Conservation (phyloP, 2,888 invertebrate species). For the Oxyteleia sp. region DNA sequence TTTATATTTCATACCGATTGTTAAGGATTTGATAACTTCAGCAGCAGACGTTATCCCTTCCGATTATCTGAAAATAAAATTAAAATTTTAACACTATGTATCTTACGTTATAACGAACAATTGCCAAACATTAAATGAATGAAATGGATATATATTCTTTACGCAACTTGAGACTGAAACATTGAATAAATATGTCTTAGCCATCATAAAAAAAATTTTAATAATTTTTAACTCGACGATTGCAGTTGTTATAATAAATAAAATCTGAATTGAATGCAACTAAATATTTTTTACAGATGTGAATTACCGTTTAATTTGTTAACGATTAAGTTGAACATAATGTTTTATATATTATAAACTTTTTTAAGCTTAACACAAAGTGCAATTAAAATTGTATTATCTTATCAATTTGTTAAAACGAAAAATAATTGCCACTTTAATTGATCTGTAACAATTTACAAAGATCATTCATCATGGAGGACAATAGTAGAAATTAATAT, state of each 20-base stretch:
- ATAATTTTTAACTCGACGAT: not conserved
- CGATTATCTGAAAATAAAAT: conserved; percentile 33
- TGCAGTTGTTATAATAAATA: too few species aligned
- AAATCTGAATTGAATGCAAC: too few species aligned
- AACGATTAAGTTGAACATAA: too few species aligned
- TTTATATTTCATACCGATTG: conserved; percentile 33
- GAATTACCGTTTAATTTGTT: not conserved
- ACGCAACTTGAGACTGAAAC: conserved; percentile 86
- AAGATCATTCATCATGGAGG: not conserved
- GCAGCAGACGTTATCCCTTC: conserved; percentile 1
- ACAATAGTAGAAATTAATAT: conserved; percentile 10
- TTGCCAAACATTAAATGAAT: conserved; percentile 83
- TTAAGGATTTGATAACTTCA: conserved; percentile 22
- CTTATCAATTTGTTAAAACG: too few species aligned
- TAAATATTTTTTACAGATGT: not conserved
- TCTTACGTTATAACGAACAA: conserved; percentile 81
- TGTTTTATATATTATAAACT: not conserved
- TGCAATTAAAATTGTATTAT: not conserved
- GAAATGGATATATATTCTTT: conserved; percentile 74
- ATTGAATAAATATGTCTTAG: conserved; percentile 77
- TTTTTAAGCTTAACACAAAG: not conserved
- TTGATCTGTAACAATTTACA: not conserved
- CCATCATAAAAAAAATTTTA: conserved; percentile 40
- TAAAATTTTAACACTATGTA: conserved; percentile 18
- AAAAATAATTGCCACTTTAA: too few species aligned